Evolutionary conservation across 92 coral and sea anemone species (phyloP).

Genomic region (Actinernus sp.): DNA sequence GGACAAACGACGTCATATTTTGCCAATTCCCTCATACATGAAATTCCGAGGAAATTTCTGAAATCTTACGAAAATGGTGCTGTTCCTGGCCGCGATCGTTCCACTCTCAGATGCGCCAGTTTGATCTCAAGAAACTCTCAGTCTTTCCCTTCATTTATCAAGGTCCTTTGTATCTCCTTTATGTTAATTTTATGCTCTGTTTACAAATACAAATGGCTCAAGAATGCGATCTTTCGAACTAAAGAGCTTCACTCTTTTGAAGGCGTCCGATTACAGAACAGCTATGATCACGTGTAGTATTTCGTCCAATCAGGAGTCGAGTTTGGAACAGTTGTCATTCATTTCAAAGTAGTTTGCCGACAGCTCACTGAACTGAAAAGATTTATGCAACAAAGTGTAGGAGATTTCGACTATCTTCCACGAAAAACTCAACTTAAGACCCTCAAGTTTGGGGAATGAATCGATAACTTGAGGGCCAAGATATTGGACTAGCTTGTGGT

Average conservation of each 20-base stretch:
- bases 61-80: too few relatives aligned
- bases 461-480: neutral
- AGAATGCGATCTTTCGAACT: constrained; percentile 55
- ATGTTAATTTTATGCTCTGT: constrained; percentile 45
- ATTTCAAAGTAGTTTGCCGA: constrained; percentile 66
- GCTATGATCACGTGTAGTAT: constrained; percentile 53
- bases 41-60: too few relatives aligned
- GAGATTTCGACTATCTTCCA: constrained; percentile 7
- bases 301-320: constrained; percentile 51
- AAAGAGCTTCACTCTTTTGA: constrained; percentile 28
- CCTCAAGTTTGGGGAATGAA: constrained; percentile 1
- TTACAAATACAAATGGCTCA: constrained; percentile 55
- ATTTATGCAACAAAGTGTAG: constrained; percentile 45
- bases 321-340: constrained; percentile 74
- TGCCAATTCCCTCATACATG: too few relatives aligned
- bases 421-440: constrained; percentile 9
- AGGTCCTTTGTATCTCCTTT: constrained; percentile 44
- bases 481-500: neutral
- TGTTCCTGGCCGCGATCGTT: too few relatives aligned
- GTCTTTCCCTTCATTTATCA: too few relatives aligned
- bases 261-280: constrained; percentile 57
- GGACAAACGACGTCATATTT: too few relatives aligned
- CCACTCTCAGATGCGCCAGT: too few relatives aligned
- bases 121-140: too few relatives aligned
- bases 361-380: constrained; percentile 49